phyloP scores from a whole-genome alignment of 2,113 vertebrate species.

The Isichthys henryi region DNA sequence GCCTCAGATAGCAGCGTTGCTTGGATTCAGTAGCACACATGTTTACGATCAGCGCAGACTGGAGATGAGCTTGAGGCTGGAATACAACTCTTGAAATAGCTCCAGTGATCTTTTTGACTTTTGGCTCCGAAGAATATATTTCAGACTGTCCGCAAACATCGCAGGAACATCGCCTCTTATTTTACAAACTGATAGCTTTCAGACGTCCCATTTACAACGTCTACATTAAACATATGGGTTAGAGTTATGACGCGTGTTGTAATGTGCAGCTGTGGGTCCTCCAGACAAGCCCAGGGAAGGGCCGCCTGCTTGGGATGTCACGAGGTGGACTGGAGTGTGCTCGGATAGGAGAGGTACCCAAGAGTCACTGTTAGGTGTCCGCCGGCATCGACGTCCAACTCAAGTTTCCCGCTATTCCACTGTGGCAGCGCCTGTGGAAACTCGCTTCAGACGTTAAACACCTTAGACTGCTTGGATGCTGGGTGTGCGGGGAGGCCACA shows the following conservation, averaged over 20 bases:
- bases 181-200: constrained; percentile 12
- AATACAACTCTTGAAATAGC: constrained; percentile 15
- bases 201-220: background rate
- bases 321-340: too few relatives aligned
- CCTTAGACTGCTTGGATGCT: constrained; percentile 47
- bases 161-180: background rate
- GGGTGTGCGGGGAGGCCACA: constrained; percentile 37
- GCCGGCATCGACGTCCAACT: background rate
- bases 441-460: constrained; percentile 54
- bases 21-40: constrained; percentile 26
- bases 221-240: constrained; percentile 3
- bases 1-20: constrained; percentile 14
- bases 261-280: background rate
- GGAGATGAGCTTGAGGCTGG: constrained; percentile 22
- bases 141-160: background rate
- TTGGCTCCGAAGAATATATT: background rate
- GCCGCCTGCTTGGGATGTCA: background rate
- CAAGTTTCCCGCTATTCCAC: constrained; percentile 45
- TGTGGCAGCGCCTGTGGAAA: constrained; percentile 46
- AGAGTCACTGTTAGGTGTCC: background rate
- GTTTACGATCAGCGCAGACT: constrained; percentile 28
- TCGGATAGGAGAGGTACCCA: background rate
- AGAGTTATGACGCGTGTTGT: constrained; percentile 2
- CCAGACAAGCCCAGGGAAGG: background rate
- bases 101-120: constrained; percentile 8